Conservation (phyloP, 2,888 invertebrate genomes). For the Tolmerus cingulatus region DNA sequence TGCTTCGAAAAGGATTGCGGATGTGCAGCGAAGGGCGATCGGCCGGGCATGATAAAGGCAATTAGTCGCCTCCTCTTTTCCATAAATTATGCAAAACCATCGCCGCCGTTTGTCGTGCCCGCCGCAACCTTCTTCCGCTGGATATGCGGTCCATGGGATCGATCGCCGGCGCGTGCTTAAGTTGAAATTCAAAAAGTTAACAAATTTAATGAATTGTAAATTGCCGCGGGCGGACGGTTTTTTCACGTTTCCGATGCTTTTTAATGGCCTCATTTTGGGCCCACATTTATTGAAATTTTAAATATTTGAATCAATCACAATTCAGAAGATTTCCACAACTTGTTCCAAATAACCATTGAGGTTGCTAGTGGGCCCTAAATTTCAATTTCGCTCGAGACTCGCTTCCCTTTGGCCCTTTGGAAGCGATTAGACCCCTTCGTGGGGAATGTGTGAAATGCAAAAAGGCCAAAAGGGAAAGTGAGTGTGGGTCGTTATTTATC, state of each 20-base stretch:
- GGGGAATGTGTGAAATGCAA: background rate
- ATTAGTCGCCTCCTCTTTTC: constrained; percentile 27
- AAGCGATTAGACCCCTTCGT: background rate
- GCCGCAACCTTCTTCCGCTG: background rate
- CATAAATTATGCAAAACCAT: constrained; percentile 14
- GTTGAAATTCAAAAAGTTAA: background rate
- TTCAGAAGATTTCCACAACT: background rate
- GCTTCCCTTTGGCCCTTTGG: background rate
- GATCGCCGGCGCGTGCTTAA: background rate
- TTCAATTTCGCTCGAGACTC: background rate
- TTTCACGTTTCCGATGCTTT: background rate
- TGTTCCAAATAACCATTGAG: background rate
- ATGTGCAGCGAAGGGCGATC: background rate
- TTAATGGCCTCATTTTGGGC: background rate
- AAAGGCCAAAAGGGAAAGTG: background rate
- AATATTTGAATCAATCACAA: background rate
- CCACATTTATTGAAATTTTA: background rate
- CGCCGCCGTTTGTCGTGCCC: background rate
- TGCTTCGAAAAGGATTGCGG: background rate
- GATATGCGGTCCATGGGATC: background rate
- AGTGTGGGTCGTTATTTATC: constrained; percentile 14
- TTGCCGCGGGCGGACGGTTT: background rate
- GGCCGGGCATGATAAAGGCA: background rate
- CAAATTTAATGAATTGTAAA: background rate
- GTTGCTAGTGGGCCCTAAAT: background rate